Base-by-base conservation (phyloP, 1,140 invertebrate genomes). In the Neodiprion pinetum region DNA sequence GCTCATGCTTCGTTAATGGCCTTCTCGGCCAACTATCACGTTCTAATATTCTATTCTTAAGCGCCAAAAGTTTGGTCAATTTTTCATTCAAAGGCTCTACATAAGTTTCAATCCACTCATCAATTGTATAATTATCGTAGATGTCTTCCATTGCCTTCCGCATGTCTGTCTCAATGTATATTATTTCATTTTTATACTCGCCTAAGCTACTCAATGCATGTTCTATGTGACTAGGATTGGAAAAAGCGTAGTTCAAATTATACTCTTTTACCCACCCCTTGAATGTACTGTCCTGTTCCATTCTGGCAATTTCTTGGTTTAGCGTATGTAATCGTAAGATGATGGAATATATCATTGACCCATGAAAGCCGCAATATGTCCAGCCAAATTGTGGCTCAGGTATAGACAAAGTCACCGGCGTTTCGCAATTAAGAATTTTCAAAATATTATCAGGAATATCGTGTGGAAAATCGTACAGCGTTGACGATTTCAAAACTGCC, bases 231-330 rank as follows among this genome's bases (percentile, higher is more conserved):
- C 93, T 90, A 0, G 94, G 93, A 76, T 91, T 93, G 7, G 94
- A 93, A 77, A 93, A 96, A 77, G 93, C 94, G 78, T 94, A 91
- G n/a, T 93, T 90, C 1, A 95, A 88, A 82, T 96, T 96, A 80
- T 96, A 96, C 7, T 92, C 90, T 9, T 94, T 95, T 79, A 96
- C 86, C 95, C 95, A 96, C 21, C 93, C 93, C 77, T 90, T 87
- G 67, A 84, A 87, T 0, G 85, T 88, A 70, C 83, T 88, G 21
- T 88, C 85, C 40, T 85, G 80, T 49, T 88, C 86, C 82, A 87
- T 84, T 72, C 80, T 84, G 9, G n/a, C 72, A 9, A 88, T 79
- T 61, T 87, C 85, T 71, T 88, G 82, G 7, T 80, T 81, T 23
- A 88, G 70, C 0, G 78, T 74, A 67, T 80, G 83, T 0, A 88